These are phyloP conservation scores for Frankliniella fusca DNA, from an alignment of 2,888 invertebrate genomes.

Conservation along the genomic window DNA sequence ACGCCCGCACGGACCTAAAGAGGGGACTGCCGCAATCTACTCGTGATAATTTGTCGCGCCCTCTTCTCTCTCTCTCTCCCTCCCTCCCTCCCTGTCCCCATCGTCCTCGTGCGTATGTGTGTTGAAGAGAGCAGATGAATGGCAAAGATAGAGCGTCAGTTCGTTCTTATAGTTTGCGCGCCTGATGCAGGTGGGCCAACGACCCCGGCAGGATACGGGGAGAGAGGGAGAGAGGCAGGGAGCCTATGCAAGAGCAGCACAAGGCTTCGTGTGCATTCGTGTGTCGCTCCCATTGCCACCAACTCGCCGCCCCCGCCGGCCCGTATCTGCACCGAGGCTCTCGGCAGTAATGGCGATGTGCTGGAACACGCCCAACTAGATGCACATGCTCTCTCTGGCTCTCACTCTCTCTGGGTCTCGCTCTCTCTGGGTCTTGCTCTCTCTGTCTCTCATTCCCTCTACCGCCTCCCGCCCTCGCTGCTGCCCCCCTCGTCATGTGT, in stretches of 20 bases:
- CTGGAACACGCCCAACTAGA: slow-evolving; percentile 16
- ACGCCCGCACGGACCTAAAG: background rate
- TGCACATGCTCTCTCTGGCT: background rate
- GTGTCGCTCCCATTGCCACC: background rate
- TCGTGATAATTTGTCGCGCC: slow-evolving; percentile 4
- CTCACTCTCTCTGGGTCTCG: background rate
- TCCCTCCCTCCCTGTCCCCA: background rate
- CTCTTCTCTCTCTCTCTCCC: background rate
- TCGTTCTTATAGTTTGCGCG: too few species aligned
- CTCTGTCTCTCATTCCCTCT: too few species aligned
- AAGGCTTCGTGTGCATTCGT: background rate
- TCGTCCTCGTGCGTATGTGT: background rate
- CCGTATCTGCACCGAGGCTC: too few species aligned
- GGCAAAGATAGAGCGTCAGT: background rate
- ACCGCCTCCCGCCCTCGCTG: background rate
- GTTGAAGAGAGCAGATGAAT: background rate
- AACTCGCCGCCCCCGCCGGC: background rate
- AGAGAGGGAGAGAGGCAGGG: background rate
- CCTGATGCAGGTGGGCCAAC: too few species aligned
- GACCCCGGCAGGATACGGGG: background rate
- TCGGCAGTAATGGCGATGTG: background rate
- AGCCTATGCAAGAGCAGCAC: background rate
- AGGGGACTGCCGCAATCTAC: slow-evolving; percentile 8
- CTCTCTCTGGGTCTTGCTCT: too few species aligned
- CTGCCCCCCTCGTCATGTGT: too few species aligned